Base-by-base conservation (phyloP, 2,113 vertebrate genomes). In the Carollia perspicillata region DNA sequence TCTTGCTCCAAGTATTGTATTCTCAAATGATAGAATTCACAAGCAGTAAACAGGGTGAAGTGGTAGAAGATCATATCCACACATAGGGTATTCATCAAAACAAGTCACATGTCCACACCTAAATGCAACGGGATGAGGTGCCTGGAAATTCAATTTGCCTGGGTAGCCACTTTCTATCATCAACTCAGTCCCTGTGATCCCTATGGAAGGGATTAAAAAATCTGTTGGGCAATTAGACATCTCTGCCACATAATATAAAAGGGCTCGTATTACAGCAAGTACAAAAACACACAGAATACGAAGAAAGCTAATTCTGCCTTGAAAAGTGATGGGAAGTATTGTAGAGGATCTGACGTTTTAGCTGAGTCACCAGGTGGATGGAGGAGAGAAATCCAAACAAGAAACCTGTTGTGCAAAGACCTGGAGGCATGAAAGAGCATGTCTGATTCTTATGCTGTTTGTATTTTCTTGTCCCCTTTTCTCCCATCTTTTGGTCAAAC, bases 271-370 rank as follows among this genome's bases (percentile, higher is more conserved):
- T 30, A 44, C 4, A 5, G 1, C 13, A 58, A 78, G 33, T 77
- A 68, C 9, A 68, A 42, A 35, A 77, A 33, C 30, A 18, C 63
- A 16, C 58, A 51, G 55, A 96, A 81, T 53, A 51, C 3, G 47
- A 78, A 96, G 60, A 53, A n/a, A 72, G 35, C 83, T 55, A 40
- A 74, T 91, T 81, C 35, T 81, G 74, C 78, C 78, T 93, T 85
- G 63, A 58, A 93, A 88, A 95, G 49, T 44, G n/a, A 85, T 89
- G 74, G 40, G 35, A 65, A 4, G 44, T 72, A 93, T 90, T 84
- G 28, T 78, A 94, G 81, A 95, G 40, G 66, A 84, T 42, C 44
- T 93, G 72, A 51, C 14, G 49, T 44, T 92, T 95, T 90, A 71
- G 33, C 65, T 63, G 40, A 80, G 53, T 96, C 84, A 94, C 53